Percentiles rank a stretch among this genome's conserved stretches.
Evolutionary conservation across 2,888 invertebrate species (phyloP).

Genomic region (Melieria crassipennis): DNA sequence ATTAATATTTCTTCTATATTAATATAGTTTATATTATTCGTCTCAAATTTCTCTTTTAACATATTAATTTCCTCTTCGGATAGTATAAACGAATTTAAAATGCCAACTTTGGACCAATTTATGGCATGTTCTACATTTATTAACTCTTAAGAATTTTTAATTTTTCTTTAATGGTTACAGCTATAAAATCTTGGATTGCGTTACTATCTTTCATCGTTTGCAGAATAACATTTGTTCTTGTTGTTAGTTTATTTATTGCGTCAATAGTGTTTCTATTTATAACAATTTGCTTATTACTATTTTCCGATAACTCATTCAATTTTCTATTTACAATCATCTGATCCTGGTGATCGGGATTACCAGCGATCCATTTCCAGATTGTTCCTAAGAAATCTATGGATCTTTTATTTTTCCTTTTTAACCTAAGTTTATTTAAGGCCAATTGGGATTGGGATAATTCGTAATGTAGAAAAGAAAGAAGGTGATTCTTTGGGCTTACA

Average conservation of each 20-base stretch:
- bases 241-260: slow-evolving; percentile 30
- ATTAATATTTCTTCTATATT: slow-evolving; percentile 41
- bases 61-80: slow-evolving; percentile 34
- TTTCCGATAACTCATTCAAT: neutral
- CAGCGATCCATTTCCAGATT: neutral
- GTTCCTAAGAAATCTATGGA: neutral
- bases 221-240: slow-evolving; percentile 33
- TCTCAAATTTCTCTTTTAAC: slow-evolving; percentile 32
- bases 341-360: neutral
- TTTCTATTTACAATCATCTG: no score
- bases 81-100: slow-evolving; percentile 38
- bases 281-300: neutral
- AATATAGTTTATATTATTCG: slow-evolving; percentile 36
- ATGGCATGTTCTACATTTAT: slow-evolving; percentile 34
- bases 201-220: slow-evolving; percentile 23
- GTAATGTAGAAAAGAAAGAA: neutral
- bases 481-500: neutral
- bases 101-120: slow-evolving; percentile 35
- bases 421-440: neutral
- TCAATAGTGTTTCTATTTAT: slow-evolving; percentile 29
- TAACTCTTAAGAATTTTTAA: slow-evolving; percentile 38
- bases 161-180: slow-evolving; percentile 34
- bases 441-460: neutral
- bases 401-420: neutral
- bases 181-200: slow-evolving; percentile 11